Evolutionary conservation across 2,888 invertebrate genomes (phyloP).

Genomic region (Thymelicus lineola): DNA sequence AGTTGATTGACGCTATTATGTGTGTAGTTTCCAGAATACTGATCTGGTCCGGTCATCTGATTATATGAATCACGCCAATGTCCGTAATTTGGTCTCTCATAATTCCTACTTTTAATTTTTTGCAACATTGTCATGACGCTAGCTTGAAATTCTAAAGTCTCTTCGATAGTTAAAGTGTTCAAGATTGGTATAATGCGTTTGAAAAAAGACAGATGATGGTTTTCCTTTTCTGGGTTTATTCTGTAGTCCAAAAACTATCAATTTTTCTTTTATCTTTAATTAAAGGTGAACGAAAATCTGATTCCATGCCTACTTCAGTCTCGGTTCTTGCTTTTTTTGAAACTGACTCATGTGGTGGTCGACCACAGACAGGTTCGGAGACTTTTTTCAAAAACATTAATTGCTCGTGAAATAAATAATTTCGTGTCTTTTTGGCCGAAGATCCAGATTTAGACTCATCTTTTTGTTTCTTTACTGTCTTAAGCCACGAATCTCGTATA

Average conservation of each 20-base stretch:
- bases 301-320: slow-evolving; percentile 45
- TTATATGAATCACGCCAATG: slow-evolving; percentile 43
- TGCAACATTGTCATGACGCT: slow-evolving; percentile 46
- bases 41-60: slow-evolving; percentile 48
- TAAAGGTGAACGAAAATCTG: slow-evolving; percentile 46
- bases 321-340: slow-evolving; percentile 45
- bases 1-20: slow-evolving; percentile 43
- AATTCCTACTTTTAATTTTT: slow-evolving; percentile 51
- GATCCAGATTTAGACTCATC: slow-evolving; percentile 46
- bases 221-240: slow-evolving; percentile 48
- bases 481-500: slow-evolving; percentile 45
- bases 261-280: slow-evolving; percentile 46
- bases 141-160: slow-evolving; percentile 48
- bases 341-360: slow-evolving; percentile 43
- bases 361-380: slow-evolving; percentile 44
- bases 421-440: slow-evolving; percentile 43
- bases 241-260: slow-evolving; percentile 45
- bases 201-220: slow-evolving; percentile 46
- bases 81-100: slow-evolving; percentile 50
- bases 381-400: slow-evolving; percentile 48
- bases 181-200: slow-evolving; percentile 46
- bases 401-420: slow-evolving; percentile 47
- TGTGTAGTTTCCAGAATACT: slow-evolving; percentile 45
- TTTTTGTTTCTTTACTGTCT: slow-evolving; percentile 44
- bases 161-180: slow-evolving; percentile 43